Evolutionary conservation across 2,113 vertebrate genomes (phyloP).

Genomic region (Pagrus major): DNA sequence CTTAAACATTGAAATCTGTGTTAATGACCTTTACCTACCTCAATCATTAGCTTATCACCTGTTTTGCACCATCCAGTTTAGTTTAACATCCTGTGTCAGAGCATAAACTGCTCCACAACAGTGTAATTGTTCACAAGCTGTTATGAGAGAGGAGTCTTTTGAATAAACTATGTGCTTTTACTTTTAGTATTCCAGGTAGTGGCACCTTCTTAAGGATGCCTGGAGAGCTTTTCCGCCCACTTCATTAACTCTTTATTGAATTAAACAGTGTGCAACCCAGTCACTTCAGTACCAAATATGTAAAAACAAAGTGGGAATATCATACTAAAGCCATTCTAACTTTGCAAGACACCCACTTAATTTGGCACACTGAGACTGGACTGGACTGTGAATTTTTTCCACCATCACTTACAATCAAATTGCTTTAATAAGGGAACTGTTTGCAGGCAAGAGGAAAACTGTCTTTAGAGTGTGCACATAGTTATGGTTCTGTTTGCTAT

Average conservation of each 20-base stretch:
- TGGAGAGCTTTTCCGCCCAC: background rate
- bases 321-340: background rate
- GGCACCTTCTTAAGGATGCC: background rate
- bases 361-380: background rate
- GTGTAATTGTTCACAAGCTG: too few species aligned
- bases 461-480: background rate
- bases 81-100: too few species aligned
- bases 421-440: background rate
- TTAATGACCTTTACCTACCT: too few species aligned
- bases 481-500: background rate
- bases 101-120: too few species aligned
- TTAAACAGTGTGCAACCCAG: background rate
- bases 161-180: background rate
- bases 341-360: background rate
- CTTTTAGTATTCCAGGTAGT: background rate
- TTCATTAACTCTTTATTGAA: background rate
- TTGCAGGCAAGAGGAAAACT: background rate
- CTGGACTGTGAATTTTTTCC: background rate
- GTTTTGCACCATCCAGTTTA: too few species aligned
- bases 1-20: too few species aligned
- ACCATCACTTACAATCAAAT: background rate
- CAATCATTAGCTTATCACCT: too few species aligned
- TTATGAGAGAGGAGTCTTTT: too few species aligned
- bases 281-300: too few species aligned
- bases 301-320: background rate